A percentile compares a stretch with the other conserved stretches of the same genome.
phyloP scores from a whole-genome alignment of 2,113 vertebrate genomes.

The Limnothrissa miodon region DNA sequence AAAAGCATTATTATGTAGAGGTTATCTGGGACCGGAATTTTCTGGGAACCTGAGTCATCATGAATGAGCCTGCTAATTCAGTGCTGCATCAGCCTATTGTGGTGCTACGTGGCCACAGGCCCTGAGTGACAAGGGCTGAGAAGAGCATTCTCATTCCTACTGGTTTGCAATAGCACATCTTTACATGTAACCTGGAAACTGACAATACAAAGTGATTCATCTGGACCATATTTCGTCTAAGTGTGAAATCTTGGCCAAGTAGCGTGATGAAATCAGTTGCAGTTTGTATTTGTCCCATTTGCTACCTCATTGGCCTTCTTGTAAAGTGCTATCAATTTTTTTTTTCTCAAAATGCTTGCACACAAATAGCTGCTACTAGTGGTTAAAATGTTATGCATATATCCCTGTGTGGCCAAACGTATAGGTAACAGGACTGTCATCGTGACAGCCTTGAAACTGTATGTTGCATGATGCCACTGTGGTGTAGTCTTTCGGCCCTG shows the following conservation, averaged over 20 bases:
- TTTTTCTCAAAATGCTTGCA: neutral
- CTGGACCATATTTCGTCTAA: neutral
- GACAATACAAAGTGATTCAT: neutral
- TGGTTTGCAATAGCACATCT: neutral
- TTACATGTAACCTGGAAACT: neutral
- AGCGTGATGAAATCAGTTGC: neutral
- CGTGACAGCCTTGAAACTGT: neutral
- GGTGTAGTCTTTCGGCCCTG: neutral
- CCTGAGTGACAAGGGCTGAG: neutral
- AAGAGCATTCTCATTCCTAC: neutral
- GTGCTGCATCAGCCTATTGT: neutral
- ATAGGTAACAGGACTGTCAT: neutral
- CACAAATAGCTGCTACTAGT: neutral
- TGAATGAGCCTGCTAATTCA: neutral
- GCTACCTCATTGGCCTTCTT: neutral
- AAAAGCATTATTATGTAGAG: neutral
- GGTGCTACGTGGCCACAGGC: neutral
- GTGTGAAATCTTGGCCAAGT: neutral
- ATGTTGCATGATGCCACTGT: neutral
- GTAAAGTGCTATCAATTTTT: neutral
- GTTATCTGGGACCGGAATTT: neutral
- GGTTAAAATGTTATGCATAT: neutral
- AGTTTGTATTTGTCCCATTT: neutral
- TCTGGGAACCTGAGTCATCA: slow-evolving; percentile 10
- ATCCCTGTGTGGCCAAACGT: neutral